These are phyloP conservation scores for Priocnemis perturbator DNA, from an alignment of 2,888 invertebrate species.

Conservation along the genomic window DNA sequence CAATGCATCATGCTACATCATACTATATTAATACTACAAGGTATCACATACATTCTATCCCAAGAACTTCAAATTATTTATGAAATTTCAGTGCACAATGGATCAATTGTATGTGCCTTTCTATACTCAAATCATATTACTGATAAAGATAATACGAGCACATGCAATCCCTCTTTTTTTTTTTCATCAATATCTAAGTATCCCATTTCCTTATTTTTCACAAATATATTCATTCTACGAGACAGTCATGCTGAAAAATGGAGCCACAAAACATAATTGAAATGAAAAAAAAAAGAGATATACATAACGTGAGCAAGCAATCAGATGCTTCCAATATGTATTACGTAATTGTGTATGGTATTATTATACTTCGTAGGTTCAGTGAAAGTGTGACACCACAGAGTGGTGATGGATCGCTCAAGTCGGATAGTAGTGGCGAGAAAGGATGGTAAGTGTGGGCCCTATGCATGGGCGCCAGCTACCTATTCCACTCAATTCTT, in stretches of 20 bases:
- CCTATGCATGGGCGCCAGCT: conserved; percentile 58
- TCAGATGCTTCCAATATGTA: conserved; percentile 26
- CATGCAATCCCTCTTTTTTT: neutral
- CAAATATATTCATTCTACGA: conserved; percentile 8
- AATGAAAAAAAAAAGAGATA: conserved; percentile 14
- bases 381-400: conserved; percentile 74
- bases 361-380: conserved; percentile 72
- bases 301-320: conserved; percentile 18
- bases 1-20: no score
- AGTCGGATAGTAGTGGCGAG: conserved; percentile 73
- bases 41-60: no score
- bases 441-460: conserved; percentile 73
- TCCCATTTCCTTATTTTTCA: neutral
- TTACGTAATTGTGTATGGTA: conserved; percentile 48
- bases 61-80: no score
- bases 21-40: no score
- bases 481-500: conserved; percentile 53
- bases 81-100: no score
- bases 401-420: conserved; percentile 72
- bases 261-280: conserved; percentile 16
- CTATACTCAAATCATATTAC: no score
- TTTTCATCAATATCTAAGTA: conserved; percentile 6
- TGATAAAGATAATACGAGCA: neutral
- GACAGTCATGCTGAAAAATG: conserved; percentile 5
- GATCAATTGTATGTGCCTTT: no score